Conservation (phyloP, 2,797 vertebrate species). For the Premnoplex brunnescens region DNA sequence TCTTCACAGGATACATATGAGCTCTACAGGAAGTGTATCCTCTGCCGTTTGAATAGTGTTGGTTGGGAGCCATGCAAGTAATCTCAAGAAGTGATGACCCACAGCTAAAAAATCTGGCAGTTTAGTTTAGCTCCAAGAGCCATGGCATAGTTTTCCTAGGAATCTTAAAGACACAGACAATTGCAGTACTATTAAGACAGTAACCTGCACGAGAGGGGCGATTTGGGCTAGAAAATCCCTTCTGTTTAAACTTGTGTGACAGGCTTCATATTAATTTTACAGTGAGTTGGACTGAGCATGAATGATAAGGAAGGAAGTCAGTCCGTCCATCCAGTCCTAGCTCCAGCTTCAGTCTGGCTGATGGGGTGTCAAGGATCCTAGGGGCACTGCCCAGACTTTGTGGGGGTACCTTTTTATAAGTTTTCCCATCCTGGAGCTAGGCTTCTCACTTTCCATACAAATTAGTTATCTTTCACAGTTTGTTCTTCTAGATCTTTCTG, state of each 20-base stretch:
- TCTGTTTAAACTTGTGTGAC: not conserved
- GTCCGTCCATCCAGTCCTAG: not conserved
- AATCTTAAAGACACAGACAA: not conserved
- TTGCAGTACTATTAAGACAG: not conserved
- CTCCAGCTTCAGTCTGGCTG: too few relatives aligned
- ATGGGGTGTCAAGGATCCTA: not conserved
- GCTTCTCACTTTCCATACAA: not conserved
- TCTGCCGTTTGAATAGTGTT: not conserved
- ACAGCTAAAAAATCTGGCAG: not conserved
- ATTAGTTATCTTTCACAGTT: not conserved
- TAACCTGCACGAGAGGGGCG: not conserved
- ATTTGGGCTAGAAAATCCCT: not conserved
- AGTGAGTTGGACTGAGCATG: not conserved
- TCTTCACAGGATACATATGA: not conserved
- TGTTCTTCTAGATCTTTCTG: not conserved
- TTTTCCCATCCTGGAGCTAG: not conserved
- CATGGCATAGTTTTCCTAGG: not conserved
- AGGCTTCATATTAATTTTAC: not conserved
- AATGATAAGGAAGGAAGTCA: too few relatives aligned
- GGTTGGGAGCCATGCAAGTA: not conserved
- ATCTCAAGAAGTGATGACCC: not conserved
- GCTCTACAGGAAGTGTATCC: not conserved
- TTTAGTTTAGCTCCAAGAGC: not conserved
- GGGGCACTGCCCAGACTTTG: too few relatives aligned
- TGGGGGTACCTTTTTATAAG: not conserved